phyloP scores from a whole-genome alignment of 2,113 vertebrate genomes.

The Agelaius phoeniceus region DNA sequence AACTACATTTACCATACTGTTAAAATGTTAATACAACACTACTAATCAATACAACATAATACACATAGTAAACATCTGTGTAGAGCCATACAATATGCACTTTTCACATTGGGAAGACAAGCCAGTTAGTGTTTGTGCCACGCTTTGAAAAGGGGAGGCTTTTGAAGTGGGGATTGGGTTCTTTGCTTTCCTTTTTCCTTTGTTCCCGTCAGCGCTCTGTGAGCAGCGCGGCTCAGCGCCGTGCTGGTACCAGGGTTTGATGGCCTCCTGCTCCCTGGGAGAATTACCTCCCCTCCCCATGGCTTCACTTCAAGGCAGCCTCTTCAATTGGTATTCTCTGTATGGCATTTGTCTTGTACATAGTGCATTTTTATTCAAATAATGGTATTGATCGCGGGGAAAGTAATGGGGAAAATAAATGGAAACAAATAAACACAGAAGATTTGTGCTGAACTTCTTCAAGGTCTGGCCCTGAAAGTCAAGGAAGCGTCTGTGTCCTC shows the following conservation, averaged over 20 bases:
- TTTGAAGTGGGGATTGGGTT: background rate
- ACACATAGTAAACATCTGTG: no score
- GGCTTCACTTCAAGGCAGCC: background rate
- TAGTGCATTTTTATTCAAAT: conserved; percentile 60
- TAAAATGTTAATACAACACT: no score
- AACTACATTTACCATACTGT: no score
- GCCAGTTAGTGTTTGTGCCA: background rate
- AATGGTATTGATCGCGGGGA: background rate
- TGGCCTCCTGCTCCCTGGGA: conserved; percentile 1
- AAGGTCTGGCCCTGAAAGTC: conserved; percentile 8
- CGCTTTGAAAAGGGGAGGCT: background rate
- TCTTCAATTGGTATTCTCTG: background rate
- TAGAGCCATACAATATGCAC: no score
- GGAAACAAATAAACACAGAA: conserved; percentile 40
- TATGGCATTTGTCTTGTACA: background rate
- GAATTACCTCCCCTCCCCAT: background rate
- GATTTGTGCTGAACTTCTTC: background rate
- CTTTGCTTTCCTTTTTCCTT: background rate
- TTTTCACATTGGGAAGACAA: background rate
- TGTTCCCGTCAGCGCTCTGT: background rate
- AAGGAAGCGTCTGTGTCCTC: background rate
- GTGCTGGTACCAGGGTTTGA: background rate
- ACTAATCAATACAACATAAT: no score
- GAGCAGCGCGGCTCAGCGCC: background rate
- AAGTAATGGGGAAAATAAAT: conserved; percentile 39